Conservation (phyloP, 1,140 invertebrate genomes). For the Lepeophtheirus salmonis region DNA sequence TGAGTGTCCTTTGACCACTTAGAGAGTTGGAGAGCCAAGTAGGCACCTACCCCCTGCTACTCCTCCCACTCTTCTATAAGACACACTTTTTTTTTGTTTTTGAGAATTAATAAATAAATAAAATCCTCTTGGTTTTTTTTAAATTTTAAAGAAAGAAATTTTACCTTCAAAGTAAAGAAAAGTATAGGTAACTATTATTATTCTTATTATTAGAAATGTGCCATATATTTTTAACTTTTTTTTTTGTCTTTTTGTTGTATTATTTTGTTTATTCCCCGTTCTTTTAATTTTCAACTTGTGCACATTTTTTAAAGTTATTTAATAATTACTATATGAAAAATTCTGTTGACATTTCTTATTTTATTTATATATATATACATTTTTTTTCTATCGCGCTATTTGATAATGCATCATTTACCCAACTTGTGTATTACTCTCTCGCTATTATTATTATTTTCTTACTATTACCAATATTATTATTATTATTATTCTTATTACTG, state of each 20-base stretch:
- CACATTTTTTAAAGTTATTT: not conserved
- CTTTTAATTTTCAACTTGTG: not conserved
- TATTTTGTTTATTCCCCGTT: not conserved
- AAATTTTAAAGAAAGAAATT: not conserved
- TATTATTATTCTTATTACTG: no score
- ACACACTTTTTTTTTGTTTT: not conserved
- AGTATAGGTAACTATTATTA: not conserved
- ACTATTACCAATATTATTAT: no score
- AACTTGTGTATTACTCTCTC: no score
- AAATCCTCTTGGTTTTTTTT: no score
- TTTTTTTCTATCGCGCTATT: no score
- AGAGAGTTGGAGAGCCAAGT: no score
- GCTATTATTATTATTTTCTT: no score
- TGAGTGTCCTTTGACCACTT: no score
- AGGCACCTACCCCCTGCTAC: no score
- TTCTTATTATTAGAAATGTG: not conserved
- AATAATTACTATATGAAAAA: not conserved
- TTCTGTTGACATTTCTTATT: not conserved
- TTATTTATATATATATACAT: conserved; percentile 1
- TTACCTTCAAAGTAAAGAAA: not conserved
- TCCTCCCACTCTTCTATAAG: not conserved
- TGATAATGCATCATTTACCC: no score
- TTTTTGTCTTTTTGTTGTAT: not conserved
- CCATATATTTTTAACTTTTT: not conserved
- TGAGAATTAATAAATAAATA: not conserved